Base-by-base conservation (phyloP, 2,797 vertebrate species). In the Oreortyx pictus region DNA sequence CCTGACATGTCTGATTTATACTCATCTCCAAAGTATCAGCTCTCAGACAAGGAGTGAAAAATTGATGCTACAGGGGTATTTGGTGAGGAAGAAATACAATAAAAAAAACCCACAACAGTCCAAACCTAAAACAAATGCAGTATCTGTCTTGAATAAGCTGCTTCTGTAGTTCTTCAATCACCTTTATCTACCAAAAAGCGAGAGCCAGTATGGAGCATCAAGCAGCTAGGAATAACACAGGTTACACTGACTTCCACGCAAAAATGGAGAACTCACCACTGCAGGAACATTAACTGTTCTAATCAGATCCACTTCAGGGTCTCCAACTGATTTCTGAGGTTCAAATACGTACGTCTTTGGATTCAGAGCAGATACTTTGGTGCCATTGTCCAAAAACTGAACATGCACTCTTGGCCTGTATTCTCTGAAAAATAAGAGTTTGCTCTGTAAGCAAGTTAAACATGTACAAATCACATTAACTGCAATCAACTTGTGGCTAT, bases 231-330 rank as follows among this genome's bases (percentile, higher is more conserved):
- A 54, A 41, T 39, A 6, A 61, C 82, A 57, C 1, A 9, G 25
- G 37, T 22, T 18, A 56, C 46, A 65, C 43, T 18, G 14, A 75
- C 39, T 61, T 46, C 82, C 59, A n/a, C 43, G 68, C 70, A 56
- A 52, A 20, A 80, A 84, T 6, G 47, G 59, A 59, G 59, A 60
- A 96, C 98, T 98, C 97, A 99, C 99, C 98, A 99, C 57, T 12
- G 97, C 98, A 84, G 99, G 99, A 93, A 99, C 98, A 97, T 99
- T 99, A 79, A 99, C 57, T 1, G 99, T 99, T 95, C 99, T 98
- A 86, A 99, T 98, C 81, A 98, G 95, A 86, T 99, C 98, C 44
- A 96, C 97, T 92, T 98, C 96, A 24, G 98, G 96, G 46, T 98
- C 98, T 77, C 99, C 99, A 24, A 97, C 94, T 31, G 99, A 99